phyloP scores from a whole-genome alignment of 2,797 vertebrate genomes.

The Neosilurus hyrtlii region DNA sequence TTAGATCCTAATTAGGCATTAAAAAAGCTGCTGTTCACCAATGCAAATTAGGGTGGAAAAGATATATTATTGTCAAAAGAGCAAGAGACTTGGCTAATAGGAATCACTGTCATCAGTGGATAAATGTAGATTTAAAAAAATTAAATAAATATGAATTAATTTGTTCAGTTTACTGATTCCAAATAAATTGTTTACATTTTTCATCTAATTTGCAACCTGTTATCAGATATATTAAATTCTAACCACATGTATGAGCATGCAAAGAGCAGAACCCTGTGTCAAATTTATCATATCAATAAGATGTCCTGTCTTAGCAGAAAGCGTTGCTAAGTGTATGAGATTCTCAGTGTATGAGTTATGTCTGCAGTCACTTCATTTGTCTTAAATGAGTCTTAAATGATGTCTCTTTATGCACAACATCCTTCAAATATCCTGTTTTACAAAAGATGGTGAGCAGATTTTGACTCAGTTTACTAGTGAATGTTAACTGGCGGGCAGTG shows the following conservation, averaged over 20 bases:
- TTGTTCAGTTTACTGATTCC: background rate
- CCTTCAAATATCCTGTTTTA: background rate
- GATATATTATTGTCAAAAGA: conserved; percentile 71
- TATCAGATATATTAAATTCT: background rate
- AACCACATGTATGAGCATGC: background rate
- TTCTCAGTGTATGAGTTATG: background rate
- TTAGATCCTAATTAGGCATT: conserved; percentile 80
- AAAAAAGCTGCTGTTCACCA: conserved; percentile 77
- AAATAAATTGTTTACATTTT: conserved; percentile 8
- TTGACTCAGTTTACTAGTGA: background rate
- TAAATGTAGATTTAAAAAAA: conserved; percentile 11
- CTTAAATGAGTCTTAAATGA: background rate
- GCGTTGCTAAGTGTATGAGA: background rate
- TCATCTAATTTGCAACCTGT: background rate
- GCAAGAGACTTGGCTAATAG: conserved; percentile 35
- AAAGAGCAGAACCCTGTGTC: background rate
- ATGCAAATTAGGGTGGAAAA: conserved; percentile 78
- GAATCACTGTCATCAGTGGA: conserved; percentile 22
- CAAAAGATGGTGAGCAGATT: background rate
- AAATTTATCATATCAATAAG: background rate
- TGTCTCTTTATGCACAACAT: background rate
- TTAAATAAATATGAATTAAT: background rate
- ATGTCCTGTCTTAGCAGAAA: background rate
- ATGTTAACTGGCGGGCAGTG: no score
- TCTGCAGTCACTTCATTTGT: background rate